Conservation (phyloP, 2,113 vertebrate species). For the Nibea coibor region DNA sequence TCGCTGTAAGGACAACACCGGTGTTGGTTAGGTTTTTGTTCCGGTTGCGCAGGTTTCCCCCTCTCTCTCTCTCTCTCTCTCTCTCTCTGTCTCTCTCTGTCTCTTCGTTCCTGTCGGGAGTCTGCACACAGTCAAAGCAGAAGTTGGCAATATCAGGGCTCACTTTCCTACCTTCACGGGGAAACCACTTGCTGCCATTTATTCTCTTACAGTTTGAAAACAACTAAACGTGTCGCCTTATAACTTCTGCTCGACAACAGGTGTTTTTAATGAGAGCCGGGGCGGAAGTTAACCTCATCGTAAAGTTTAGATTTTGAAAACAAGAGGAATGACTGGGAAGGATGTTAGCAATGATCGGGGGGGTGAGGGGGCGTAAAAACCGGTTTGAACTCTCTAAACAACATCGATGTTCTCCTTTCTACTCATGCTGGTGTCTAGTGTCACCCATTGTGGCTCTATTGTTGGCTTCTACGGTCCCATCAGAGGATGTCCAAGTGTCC, state of each 20-base stretch:
- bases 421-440: constrained; percentile 55
- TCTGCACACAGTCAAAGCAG: constrained; percentile 51
- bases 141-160: constrained; percentile 66
- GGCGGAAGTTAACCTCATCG: constrained; percentile 36
- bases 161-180: constrained; percentile 47
- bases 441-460: constrained; percentile 62
- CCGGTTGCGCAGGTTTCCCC: neutral
- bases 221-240: constrained; percentile 57
- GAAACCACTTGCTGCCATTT: constrained; percentile 59
- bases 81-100: neutral
- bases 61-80: neutral
- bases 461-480: constrained; percentile 57
- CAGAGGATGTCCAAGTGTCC: constrained; percentile 34
- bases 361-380: neutral
- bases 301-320: constrained; percentile 34
- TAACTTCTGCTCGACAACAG: constrained; percentile 43
- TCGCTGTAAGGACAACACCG: constrained; percentile 30
- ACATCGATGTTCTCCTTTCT: constrained; percentile 39
- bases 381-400: constrained; percentile 13
- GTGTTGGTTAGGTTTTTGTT: constrained; percentile 21
- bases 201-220: constrained; percentile 52
- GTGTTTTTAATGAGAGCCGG: constrained; percentile 18
- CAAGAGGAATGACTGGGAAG: constrained; percentile 7
- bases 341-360: constrained; percentile 7
- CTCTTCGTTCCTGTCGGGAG: constrained; percentile 42